Base-by-base conservation (phyloP, 2,797 vertebrate genomes). In the Crax fasciolata region DNA sequence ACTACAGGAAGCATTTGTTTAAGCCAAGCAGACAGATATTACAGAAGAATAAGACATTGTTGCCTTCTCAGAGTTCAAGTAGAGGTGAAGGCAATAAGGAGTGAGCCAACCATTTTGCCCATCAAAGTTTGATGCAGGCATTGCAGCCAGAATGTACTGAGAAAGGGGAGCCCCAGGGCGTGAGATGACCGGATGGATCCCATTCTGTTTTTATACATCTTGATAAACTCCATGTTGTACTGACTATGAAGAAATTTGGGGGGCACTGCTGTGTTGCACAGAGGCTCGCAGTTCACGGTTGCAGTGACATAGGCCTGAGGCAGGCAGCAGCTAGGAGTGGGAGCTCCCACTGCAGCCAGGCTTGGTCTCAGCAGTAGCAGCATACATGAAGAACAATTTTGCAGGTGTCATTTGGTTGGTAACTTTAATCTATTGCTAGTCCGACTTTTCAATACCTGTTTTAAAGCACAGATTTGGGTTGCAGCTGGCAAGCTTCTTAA, bases 251-350 rank as follows among this genome's bases (percentile, higher is more conserved):
- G 46, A 74, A 73, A 58, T 77, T 6, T 30, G 35, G 30, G 62
- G 68, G 43, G 58, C 57, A 12, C 8, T 51, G 17, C 17, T 66
- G 55, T 12, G 3, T 3, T 23, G 23, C 8, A 39, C 51, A 73
- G 67, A 32, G 62, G 24, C 39, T 89, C 30, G 30, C 3, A 21
- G 20, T 3, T 78, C 70, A 10, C 10, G 66, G 5, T 17, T 1
- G 2, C 1, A 2, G 46, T 15, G 62, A 54, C 0, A 1, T 28
- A 38, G 3, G 27, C 15, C 5, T 0, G 1, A 62, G 55, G n/a
- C 15, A 52, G 11, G 10, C 17, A 85, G 57, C 65, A 80, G 63
- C 55, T 41, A 28, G 27, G 28, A 5, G 4, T 10, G 54, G 35
- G 38, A 11, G 11, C 38, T 81, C 58, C 23, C 51, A 23, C 17